These are phyloP conservation scores for Cephus nigrinus DNA, from an alignment of 2,888 invertebrate genomes.

Conservation along the genomic window DNA sequence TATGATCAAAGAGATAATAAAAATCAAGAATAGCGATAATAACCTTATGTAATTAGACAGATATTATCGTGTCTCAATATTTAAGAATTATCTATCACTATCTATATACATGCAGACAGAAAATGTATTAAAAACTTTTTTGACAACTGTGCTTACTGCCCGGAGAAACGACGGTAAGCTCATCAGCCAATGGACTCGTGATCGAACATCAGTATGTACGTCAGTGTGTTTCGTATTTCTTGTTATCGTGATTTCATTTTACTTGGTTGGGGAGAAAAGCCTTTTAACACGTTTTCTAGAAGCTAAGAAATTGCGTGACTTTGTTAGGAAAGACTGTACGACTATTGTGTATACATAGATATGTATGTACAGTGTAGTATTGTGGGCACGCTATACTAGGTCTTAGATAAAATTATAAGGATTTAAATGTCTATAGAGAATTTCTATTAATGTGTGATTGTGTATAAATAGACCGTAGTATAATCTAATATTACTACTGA, in stretches of 20 bases:
- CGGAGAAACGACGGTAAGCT: background rate
- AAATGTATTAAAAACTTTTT: background rate
- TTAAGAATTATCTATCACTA: background rate
- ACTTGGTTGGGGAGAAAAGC: background rate
- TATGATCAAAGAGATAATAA: background rate
- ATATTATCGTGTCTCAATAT: background rate
- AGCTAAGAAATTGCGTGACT: background rate
- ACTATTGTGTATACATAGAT: background rate
- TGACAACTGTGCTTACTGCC: background rate
- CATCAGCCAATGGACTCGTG: slow-evolving; percentile 45
- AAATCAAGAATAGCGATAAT: background rate
- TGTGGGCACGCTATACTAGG: background rate
- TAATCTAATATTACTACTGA: background rate
- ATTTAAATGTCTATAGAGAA: background rate
- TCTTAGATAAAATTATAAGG: background rate
- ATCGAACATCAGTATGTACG: slow-evolving; percentile 32
- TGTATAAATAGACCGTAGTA: background rate
- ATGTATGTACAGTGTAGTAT: background rate
- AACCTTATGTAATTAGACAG: background rate
- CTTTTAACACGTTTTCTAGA: background rate
- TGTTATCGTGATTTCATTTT: slow-evolving; percentile 11
- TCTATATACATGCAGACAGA: background rate
- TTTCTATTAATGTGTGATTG: background rate
- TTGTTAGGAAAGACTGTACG: background rate
- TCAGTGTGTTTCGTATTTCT: background rate